Evolutionary conservation across 2,113 vertebrate genomes (phyloP).

Genomic region (cattle (Bos taurus)): DNA sequence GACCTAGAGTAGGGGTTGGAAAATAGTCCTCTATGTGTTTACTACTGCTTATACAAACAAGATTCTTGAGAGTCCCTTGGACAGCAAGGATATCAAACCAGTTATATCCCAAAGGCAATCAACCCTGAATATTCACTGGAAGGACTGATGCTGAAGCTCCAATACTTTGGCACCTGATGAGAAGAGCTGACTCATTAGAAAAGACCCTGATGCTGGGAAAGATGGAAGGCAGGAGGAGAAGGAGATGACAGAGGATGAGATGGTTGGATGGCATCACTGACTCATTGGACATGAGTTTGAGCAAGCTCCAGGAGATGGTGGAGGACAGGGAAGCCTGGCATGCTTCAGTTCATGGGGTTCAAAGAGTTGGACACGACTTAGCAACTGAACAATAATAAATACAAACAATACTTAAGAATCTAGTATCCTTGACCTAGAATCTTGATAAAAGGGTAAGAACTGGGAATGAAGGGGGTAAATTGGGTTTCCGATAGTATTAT

Average conservation of each 20-base stretch:
- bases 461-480: neutral
- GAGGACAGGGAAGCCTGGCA: neutral
- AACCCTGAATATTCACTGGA: neutral
- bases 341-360: neutral
- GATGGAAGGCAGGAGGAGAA: neutral
- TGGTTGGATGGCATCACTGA: neutral
- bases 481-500: neutral
- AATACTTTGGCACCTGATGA: neutral
- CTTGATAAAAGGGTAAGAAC: neutral
- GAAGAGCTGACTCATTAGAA: neutral
- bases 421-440: neutral
- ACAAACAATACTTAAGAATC: neutral
- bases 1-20: neutral
- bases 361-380: neutral
- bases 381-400: neutral
- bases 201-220: neutral
- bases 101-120: neutral
- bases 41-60: neutral
- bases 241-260: neutral
- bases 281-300: neutral
- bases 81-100: neutral
- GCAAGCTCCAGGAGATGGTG: neutral
- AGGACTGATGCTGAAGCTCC: neutral
- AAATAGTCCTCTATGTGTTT: neutral
- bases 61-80: neutral